Evolutionary conservation across 30 jellyfish, hydroid and myxozoan genomes (phyloP).

Genomic region (Hydractinia symbiolongicarpus): DNA sequence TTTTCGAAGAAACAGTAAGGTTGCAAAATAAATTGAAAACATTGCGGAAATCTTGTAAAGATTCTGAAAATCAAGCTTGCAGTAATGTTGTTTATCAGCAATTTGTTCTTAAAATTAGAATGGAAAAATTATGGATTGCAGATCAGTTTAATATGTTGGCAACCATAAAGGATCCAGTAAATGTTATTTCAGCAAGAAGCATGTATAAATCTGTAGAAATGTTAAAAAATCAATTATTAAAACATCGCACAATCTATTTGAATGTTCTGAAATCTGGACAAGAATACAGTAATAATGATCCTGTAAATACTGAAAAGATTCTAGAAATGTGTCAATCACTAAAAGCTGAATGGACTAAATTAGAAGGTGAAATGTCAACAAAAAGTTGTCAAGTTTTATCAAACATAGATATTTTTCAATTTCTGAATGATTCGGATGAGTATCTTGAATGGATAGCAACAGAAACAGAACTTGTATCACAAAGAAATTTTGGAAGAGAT

Average conservation of each 20-base stretch:
- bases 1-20: too few species aligned
- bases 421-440: slow-evolving; percentile 52
- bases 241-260: background rate
- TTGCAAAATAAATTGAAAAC: too few species aligned
- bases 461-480: slow-evolving; percentile 21
- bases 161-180: background rate
- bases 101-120: background rate
- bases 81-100: background rate
- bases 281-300: background rate
- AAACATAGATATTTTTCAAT: slow-evolving; percentile 16
- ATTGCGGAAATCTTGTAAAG: too few species aligned
- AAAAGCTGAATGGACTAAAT: background rate
- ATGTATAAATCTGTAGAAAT: background rate
- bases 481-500: slow-evolving; percentile 47
- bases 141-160: background rate
- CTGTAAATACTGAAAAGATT: background rate
- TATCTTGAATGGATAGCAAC: slow-evolving; percentile 52
- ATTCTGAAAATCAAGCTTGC: background rate
- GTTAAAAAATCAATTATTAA: background rate
- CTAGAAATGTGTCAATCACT: background rate
- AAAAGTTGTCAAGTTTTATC: background rate
- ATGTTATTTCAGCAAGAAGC: background rate
- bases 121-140: background rate
- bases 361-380: background rate
- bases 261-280: background rate